Base-by-base conservation (phyloP, 1,140 invertebrate genomes). In the Drosophila murphyi region DNA sequence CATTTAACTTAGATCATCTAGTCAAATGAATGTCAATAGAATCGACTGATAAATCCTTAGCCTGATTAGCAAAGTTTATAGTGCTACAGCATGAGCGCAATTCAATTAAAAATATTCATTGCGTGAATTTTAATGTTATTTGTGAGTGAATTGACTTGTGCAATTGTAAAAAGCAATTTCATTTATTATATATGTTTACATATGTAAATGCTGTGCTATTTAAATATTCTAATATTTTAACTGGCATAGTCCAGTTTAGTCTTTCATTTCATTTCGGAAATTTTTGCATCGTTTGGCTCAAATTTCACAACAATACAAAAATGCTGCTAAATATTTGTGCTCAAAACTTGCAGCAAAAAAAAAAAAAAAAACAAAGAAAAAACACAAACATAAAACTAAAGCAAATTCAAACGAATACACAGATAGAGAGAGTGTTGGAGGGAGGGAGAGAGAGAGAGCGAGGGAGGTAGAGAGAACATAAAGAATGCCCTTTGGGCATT, bases 31-130 rank as follows among this genome's bases (percentile, higher is more conserved):
- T 32, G 29, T 56, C 55, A 34, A 41, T 28, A 20, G 31, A 37
- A 50, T 28, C 5, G 32, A 63, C 32, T 45, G 50, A 45, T n/a
- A 64, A 69, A 56, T 29, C 20, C 69, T 8, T 35, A 8, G 8
- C 32, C 34, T 12, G 63, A 41, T 41, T 28, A 29, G 12, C 31
- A 57, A 71, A 71, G 51, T 56, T 68, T 51, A 50, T 3, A 32
- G 37, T n/a, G 28, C 34, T 12, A 39, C 56, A 39, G 28, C 3
- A 28, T 47, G 55, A 56, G 52, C 63, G 47, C 41, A 20, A 37
- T 56, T 71, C 60, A 64, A 55, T 71, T 64, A 55, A 64, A 55
- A 68, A 50, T 35, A 34, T 12, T 3, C 5, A 48, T 56, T 59
- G 5, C 51, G 45, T 57, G 34, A 6, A 12, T 63, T 63, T 47